phyloP scores from a whole-genome alignment of 2,797 vertebrate species.

The Leptoclinus maculatus region DNA sequence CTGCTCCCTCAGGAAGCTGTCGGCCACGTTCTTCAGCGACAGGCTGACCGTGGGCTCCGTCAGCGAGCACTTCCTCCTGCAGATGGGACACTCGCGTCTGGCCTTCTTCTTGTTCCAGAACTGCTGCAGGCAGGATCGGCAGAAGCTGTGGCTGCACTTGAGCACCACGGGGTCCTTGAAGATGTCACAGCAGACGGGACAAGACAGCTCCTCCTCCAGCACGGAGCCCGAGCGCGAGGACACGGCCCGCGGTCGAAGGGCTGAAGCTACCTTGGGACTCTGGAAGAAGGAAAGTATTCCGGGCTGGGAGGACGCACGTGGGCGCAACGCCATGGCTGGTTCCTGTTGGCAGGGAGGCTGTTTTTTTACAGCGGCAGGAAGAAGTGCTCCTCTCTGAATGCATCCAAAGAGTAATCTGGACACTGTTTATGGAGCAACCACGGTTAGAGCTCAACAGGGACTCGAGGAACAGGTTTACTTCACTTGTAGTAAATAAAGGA shows the following conservation, averaged over 20 bases:
- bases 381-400: conserved; percentile 11
- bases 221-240: conserved; percentile 72
- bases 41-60: conserved; percentile 85
- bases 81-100: conserved; percentile 84
- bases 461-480: conserved; percentile 74
- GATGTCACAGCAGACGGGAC: conserved; percentile 86
- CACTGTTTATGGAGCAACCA: conserved; percentile 34
- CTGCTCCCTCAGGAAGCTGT: conserved; percentile 81
- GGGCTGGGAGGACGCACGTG: conserved; percentile 84
- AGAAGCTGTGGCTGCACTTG: conserved; percentile 89
- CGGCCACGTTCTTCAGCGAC: conserved; percentile 85
- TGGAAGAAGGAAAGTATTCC: conserved; percentile 75
- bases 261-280: conserved; percentile 56
- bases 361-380: conserved; percentile 9
- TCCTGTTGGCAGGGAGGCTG: conserved; percentile 13
- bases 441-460: conserved; percentile 65
- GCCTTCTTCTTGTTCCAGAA: conserved; percentile 85
- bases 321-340: conserved; percentile 77
- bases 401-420: conserved; percentile 35
- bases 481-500: conserved; percentile 67
- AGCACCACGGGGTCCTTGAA: conserved; percentile 86
- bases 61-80: conserved; percentile 83
- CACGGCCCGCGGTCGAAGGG: conserved; percentile 74
- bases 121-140: conserved; percentile 82
- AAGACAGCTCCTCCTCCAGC: conserved; percentile 85